A percentile compares a stretch with the other conserved stretches of the same genome.
Conservation (phyloP, 2,797 vertebrate genomes). For the Mormyrus hasselquistii region DNA sequence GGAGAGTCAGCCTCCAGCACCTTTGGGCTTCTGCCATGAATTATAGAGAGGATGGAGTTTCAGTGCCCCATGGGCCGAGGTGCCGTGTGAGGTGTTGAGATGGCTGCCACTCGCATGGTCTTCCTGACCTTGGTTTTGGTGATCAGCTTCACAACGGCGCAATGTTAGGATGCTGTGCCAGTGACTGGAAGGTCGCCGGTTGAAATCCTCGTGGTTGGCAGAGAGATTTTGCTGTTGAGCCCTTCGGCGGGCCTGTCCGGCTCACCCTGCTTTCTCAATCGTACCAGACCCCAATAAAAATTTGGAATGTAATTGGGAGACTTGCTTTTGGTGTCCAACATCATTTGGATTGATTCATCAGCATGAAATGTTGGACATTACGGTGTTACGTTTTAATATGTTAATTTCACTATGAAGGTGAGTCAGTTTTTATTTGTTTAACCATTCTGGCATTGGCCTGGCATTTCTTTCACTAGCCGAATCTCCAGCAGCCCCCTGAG, state of each 20-base stretch:
- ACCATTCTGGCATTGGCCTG: not conserved
- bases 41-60: not conserved
- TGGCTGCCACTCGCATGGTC: not conserved
- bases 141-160: not conserved
- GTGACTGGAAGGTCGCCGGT: not conserved
- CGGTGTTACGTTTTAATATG: not conserved
- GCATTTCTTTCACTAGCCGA: not conserved
- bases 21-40: not conserved
- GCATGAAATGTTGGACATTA: not conserved
- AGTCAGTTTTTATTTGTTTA: not conserved
- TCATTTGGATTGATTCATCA: not conserved
- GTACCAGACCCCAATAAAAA: not conserved
- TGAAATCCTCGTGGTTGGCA: not conserved
- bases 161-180: not conserved
- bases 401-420: not conserved
- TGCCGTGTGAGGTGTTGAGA: not conserved
- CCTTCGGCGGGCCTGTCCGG: not conserved
- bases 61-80: not conserved
- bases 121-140: not conserved
- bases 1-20: not conserved
- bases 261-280: not conserved
- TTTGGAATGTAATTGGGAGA: not conserved
- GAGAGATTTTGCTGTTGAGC: not conserved
- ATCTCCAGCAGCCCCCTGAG: not conserved
- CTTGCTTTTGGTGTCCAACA: not conserved